A percentile compares a stretch with the other conserved stretches of the same genome.
Conservation (phyloP, 2,797 vertebrate genomes). For the Luscinia megarhynchos region DNA sequence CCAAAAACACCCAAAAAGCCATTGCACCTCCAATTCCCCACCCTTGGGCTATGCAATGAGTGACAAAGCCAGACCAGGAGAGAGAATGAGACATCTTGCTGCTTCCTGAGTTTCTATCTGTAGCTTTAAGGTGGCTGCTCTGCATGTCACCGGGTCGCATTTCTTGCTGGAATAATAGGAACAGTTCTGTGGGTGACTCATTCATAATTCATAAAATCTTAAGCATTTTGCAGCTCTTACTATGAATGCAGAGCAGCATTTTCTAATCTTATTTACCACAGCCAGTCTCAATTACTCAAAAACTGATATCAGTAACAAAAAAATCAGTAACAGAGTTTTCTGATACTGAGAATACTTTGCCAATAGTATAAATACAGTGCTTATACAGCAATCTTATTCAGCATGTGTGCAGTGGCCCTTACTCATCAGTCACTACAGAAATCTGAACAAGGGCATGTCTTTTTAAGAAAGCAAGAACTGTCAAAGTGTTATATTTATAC, state of each 20-base stretch:
- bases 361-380: neutral
- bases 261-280: neutral
- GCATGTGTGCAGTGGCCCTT: neutral
- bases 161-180: neutral
- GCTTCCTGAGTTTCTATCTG: neutral
- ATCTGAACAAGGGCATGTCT: neutral
- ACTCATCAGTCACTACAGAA: neutral
- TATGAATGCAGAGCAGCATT: neutral
- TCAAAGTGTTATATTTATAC: slow-evolving; percentile 7
- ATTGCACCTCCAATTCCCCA: neutral
- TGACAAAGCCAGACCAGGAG: neutral
- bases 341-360: neutral
- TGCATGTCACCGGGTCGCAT: neutral
- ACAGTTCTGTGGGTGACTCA: neutral
- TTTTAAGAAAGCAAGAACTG: slow-evolving; percentile 44
- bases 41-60: neutral
- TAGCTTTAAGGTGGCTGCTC: neutral
- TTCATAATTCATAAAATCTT: neutral
- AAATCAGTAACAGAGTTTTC: neutral
- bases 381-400: neutral
- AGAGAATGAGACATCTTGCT: neutral
- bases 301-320: neutral
- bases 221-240: neutral
- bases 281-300: neutral
- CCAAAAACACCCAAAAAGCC: neutral